Evolutionary conservation across 2,113 vertebrate genomes (phyloP).

Genomic region (Menidia beryllina): DNA sequence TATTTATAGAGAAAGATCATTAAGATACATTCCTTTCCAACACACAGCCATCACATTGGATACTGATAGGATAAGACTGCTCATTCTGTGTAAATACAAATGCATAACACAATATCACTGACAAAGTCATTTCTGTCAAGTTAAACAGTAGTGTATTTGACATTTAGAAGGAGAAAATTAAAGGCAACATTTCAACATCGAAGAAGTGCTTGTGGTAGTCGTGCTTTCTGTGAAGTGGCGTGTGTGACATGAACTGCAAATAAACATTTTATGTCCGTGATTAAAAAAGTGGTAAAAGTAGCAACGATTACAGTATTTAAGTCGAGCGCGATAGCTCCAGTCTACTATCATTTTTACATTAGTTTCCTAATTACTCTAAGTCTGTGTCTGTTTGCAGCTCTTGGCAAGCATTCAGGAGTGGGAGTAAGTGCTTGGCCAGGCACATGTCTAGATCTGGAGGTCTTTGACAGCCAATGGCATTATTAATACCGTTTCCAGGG

Average conservation of each 20-base stretch:
- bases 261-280: constrained; percentile 18
- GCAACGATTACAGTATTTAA: constrained; percentile 35
- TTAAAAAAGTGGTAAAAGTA: constrained; percentile 15
- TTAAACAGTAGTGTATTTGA: constrained; percentile 51
- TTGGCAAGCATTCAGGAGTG: constrained; percentile 65
- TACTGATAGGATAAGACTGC: constrained; percentile 75
- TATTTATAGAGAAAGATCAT: constrained; percentile 97
- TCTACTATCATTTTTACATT: constrained; percentile 42
- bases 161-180: constrained; percentile 12
- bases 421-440: constrained; percentile 76
- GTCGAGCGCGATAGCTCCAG: constrained; percentile 36
- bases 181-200: constrained; percentile 11
- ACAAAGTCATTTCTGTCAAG: constrained; percentile 50
- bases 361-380: constrained; percentile 48
- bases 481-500: constrained; percentile 74
- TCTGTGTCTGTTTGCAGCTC: constrained; percentile 31
- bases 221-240: constrained; percentile 7
- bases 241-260: constrained; percentile 10
- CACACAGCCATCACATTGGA: constrained; percentile 75
- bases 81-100: constrained; percentile 69
- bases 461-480: constrained; percentile 66
- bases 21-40: constrained; percentile 79
- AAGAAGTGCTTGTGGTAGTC: constrained; percentile 18
- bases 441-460: constrained; percentile 63
- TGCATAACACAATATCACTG: constrained; percentile 57